These are phyloP conservation scores for Aromia moschata DNA, from an alignment of 2,888 invertebrate genomes.

Conservation along the genomic window DNA sequence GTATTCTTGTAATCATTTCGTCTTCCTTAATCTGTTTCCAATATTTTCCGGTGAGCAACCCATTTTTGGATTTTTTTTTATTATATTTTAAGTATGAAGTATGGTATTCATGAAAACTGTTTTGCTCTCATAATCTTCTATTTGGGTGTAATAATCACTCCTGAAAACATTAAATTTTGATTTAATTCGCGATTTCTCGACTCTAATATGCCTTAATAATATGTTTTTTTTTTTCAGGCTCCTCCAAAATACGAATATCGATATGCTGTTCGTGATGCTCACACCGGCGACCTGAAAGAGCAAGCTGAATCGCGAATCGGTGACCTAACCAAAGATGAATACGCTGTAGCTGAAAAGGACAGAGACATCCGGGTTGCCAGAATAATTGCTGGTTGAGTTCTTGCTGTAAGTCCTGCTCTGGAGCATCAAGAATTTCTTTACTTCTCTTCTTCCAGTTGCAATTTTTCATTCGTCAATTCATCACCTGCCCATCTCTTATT, in stretches of 20 bases:
- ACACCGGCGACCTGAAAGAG: conserved; percentile 45
- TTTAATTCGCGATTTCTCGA: no score
- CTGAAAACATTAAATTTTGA: no score
- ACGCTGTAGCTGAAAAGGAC: conserved; percentile 66
- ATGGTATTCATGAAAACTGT: no score
- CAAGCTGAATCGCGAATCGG: conserved; percentile 42
- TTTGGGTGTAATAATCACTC: no score
- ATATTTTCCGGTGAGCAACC: no score
- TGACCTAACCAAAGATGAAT: conserved; percentile 49
- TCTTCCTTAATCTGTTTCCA: no score
- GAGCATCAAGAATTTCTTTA: background rate
- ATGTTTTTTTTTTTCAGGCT: no score
- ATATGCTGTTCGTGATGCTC: conserved; percentile 44
- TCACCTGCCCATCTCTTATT: background rate
- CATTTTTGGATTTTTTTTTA: no score
- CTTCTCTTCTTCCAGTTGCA: background rate
- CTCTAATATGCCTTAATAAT: no score
- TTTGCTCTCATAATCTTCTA: no score
- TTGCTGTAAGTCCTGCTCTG: background rate
- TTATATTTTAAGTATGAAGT: no score
- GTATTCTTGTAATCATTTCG: no score
- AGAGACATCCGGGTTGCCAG: conserved; percentile 61
- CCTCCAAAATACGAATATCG: conserved; percentile 47
- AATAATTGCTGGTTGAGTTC: background rate
- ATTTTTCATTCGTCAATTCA: background rate